phyloP scores from a whole-genome alignment of 2,888 invertebrate genomes.

The Apamea sordens region DNA sequence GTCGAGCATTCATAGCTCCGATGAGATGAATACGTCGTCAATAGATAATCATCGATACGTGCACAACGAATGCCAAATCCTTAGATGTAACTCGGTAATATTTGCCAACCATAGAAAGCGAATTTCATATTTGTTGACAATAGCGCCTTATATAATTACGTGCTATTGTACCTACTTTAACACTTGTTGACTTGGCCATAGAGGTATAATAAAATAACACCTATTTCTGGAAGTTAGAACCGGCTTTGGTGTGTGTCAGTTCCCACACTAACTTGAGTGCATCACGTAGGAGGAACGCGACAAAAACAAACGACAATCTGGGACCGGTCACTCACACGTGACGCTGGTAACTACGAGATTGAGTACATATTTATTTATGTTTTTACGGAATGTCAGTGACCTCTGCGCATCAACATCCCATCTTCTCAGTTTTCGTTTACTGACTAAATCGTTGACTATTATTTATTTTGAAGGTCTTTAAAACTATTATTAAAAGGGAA shows the following conservation, averaged over 20 bases:
- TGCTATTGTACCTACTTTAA: slow-evolving; percentile 78
- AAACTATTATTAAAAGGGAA: slow-evolving; percentile 35
- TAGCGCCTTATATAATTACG: slow-evolving; percentile 81
- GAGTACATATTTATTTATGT: slow-evolving; percentile 53
- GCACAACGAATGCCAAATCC: slow-evolving; percentile 71
- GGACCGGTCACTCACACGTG: slow-evolving; percentile 60
- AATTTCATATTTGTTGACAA: slow-evolving; percentile 82
- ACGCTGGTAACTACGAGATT: slow-evolving; percentile 37
- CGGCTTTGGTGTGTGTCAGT: slow-evolving; percentile 65
- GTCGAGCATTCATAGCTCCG: slow-evolving; percentile 60
- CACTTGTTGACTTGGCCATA: slow-evolving; percentile 68
- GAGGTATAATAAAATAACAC: slow-evolving; percentile 61
- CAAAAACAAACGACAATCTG: slow-evolving; percentile 63
- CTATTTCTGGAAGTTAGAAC: slow-evolving; percentile 65
- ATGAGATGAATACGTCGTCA: slow-evolving; percentile 74
- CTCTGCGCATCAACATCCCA: slow-evolving; percentile 36
- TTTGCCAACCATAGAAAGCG: slow-evolving; percentile 79
- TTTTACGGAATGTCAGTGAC: slow-evolving; percentile 63
- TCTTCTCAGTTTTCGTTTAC: slow-evolving; percentile 20
- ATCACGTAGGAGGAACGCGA: slow-evolving; percentile 61
- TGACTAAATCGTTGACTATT: slow-evolving; percentile 32
- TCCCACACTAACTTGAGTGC: slow-evolving; percentile 63
- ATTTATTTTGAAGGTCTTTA: slow-evolving; percentile 18
- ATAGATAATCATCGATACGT: slow-evolving; percentile 74
- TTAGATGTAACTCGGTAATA: slow-evolving; percentile 74